Percentiles rank a stretch among this genome's conserved stretches.
These are phyloP conservation scores for Lepilemur septentrionalis DNA, from an alignment of 2,797 vertebrate genomes.

Conservation along the genomic window DNA sequence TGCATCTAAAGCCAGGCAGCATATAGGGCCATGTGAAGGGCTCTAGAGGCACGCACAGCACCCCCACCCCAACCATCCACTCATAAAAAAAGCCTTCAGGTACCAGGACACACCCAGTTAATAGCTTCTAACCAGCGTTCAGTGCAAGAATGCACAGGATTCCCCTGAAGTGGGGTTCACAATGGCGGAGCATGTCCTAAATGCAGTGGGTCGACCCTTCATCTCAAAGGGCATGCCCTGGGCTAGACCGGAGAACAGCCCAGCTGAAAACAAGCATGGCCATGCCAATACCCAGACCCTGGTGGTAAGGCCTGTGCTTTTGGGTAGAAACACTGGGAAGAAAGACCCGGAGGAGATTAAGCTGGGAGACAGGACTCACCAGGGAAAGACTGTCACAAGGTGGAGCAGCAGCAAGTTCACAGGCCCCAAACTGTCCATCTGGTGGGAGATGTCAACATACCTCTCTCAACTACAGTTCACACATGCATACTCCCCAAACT, in stretches of 20 bases:
- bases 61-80: neutral
- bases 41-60: neutral
- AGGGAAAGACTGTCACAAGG: neutral
- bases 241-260: neutral
- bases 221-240: neutral
- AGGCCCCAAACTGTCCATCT: neutral
- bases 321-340: neutral
- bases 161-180: neutral
- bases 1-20: neutral
- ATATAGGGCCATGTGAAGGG: neutral
- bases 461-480: neutral
- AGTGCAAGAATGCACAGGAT: rapidly evolving
- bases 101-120: neutral
- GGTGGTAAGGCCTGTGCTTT: neutral
- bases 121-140: neutral
- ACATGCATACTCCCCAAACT: neutral
- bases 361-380: neutral
- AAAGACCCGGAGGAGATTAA: too few relatives aligned
- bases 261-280: neutral
- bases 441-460: neutral
- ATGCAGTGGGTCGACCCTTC: neutral
- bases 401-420: too few relatives aligned
- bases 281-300: neutral
- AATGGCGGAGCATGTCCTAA: neutral
- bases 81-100: neutral